Evolutionary conservation across 1,140 invertebrate species (phyloP), one percentile per base, ranked within the genome.

Genomic region (Druon quercuslanigerum): DNA sequence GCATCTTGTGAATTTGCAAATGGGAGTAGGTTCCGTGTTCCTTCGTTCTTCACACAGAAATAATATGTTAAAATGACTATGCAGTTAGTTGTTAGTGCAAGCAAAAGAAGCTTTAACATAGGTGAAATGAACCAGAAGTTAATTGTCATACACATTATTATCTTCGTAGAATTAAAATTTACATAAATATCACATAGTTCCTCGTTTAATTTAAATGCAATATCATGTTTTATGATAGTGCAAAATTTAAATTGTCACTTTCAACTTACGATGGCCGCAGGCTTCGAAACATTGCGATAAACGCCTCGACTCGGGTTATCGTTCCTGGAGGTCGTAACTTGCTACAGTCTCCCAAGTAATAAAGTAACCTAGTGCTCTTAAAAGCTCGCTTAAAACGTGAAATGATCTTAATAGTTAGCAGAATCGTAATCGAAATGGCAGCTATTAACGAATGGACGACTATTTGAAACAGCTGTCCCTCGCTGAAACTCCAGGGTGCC

Each of bases 301-400:
- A 66, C 60, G 60, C 33, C 60, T 66, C 33, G 25, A 66, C 60
- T 66, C 33, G 13, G 20, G 60, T 66, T 66, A 66, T 66, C 33
- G 60, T 66, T 66, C 60, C 60, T 40, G 33, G 60, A 66, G 60
- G 40, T 66, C 60, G 60, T 66, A 66, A 66, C 60, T 40, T 66
- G 60, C 33, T 16, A 66, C 60, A 66, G 25, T 33, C 60, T 66
- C 40, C 33, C 60, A 66, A 66, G 60, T 40, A 66, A 66, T 66
- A 66, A 66, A 40, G 60, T 66, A 66, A 66, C 60, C 60, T 46
- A 66, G 60, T 66, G 60, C 60, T 66, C 57, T 60, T 60, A 60
- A 60, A 60, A 60, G n/a, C 19, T 16, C 25, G 40, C 25, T 60
- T 25, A 60, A 60, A 60, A 20, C 57, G n/a, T 16, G 40, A 46